Evolutionary conservation across 2,888 invertebrate species (phyloP).

Genomic region (Drosophila picticornis): DNA sequence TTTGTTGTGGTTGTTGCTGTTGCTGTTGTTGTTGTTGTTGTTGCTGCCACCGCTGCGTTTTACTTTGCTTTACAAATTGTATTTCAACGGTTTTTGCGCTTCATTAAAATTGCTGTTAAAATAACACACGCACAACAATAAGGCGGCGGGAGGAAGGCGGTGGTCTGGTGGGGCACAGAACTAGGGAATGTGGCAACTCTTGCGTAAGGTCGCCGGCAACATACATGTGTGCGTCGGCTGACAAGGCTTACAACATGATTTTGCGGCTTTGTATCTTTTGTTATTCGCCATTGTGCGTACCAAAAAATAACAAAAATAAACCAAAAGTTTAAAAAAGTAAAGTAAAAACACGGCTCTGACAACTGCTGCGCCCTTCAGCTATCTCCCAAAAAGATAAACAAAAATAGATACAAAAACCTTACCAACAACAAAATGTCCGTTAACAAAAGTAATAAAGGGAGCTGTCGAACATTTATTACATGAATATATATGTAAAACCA

Average conservation of each 20-base stretch:
- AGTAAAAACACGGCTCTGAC: conserved; percentile 42
- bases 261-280: conserved; percentile 64
- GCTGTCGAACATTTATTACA: conserved; percentile 5
- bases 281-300: conserved; percentile 54
- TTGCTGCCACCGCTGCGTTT: conserved; percentile 29
- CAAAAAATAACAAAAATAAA: conserved; percentile 16
- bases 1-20: background rate
- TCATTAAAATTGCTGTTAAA: conserved; percentile 80
- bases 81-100: conserved; percentile 79
- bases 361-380: conserved; percentile 44
- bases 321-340: conserved; percentile 34
- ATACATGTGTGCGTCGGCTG: conserved; percentile 56
- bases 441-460: conserved; percentile 41
- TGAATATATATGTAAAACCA: background rate
- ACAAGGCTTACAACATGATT: conserved; percentile 76
- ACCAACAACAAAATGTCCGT: conserved; percentile 40
- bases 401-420: conserved; percentile 8
- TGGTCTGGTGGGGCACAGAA: background rate
- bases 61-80: conserved; percentile 73
- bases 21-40: background rate
- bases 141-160: conserved; percentile 3
- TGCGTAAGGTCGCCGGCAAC: conserved; percentile 62
- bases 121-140: conserved; percentile 69
- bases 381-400: conserved; percentile 18
- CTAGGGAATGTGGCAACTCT: conserved; percentile 37